These are phyloP conservation scores for Heteromurus nitidus DNA, from an alignment of 2,888 invertebrate species.

Conservation along the genomic window DNA sequence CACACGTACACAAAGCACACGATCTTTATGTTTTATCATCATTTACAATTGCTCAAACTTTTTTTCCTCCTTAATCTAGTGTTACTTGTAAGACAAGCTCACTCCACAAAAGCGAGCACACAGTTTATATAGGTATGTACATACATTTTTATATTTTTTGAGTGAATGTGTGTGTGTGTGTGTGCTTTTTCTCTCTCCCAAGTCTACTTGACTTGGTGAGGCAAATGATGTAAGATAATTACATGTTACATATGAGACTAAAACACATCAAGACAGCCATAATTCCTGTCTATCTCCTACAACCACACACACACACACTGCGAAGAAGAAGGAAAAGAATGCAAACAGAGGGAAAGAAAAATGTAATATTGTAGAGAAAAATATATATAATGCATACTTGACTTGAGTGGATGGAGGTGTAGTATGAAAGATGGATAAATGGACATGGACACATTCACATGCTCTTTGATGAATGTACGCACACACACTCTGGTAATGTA, in stretches of 20 bases:
- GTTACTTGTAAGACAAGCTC: neutral
- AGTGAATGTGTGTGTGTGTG: neutral
- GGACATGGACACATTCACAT: conserved; percentile 17
- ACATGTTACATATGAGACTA: conserved; percentile 69
- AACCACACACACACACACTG: conserved; percentile 45
- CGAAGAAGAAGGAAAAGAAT: conserved; percentile 47
- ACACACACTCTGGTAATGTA: neutral
- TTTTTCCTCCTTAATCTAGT: neutral
- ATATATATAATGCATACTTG: neutral
- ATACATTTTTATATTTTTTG: too few relatives aligned
- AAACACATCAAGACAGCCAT: conserved; percentile 70
- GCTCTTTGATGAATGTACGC: neutral
- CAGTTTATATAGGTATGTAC: too few relatives aligned
- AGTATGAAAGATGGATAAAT: conserved; percentile 30
- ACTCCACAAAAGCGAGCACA: conserved; percentile 41
- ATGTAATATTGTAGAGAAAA: neutral
- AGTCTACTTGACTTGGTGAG: conserved; percentile 49
- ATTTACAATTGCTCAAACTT: conserved; percentile 38
- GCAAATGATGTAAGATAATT: conserved; percentile 70
- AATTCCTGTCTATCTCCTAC: conserved; percentile 61
- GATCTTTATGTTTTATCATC: conserved; percentile 10
- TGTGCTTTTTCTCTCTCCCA: conserved; percentile 16
- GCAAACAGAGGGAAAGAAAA: conserved; percentile 26
- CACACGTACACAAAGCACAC: neutral
- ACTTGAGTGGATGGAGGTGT: neutral